phyloP scores from a whole-genome alignment of 2,113 vertebrate species.

The Siniperca knerii region DNA sequence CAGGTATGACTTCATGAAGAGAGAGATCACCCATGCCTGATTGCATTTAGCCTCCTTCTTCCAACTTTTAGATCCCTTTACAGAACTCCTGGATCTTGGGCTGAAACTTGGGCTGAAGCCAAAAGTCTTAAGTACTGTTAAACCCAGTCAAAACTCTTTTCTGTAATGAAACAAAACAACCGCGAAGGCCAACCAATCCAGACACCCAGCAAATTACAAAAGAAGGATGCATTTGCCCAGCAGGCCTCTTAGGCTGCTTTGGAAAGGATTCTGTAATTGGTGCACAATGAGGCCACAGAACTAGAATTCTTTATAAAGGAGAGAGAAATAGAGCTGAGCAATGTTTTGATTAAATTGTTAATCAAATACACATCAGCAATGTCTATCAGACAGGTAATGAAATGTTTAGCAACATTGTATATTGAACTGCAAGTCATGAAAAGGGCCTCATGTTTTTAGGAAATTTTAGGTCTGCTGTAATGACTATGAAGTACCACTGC shows the following conservation, averaged over 20 bases:
- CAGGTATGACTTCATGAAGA: background rate
- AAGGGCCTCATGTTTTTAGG: background rate
- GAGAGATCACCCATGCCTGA: background rate
- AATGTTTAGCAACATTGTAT: constrained; percentile 1
- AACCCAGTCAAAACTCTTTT: constrained; percentile 26
- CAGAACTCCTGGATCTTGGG: background rate
- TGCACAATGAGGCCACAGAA: background rate
- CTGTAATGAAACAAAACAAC: constrained; percentile 35
- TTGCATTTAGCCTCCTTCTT: constrained; percentile 13
- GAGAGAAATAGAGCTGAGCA: background rate
- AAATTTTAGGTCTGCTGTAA: background rate
- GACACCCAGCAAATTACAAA: constrained; percentile 27
- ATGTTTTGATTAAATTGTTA: background rate
- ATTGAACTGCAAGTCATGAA: background rate
- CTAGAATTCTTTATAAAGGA: background rate
- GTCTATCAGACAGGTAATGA: constrained; percentile 4
- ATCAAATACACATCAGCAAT: background rate
- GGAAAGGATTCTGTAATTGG: constrained; percentile 15
- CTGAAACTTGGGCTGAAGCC: background rate
- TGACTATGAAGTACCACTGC: background rate
- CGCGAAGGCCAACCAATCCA: constrained; percentile 24
- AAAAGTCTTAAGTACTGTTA: constrained; percentile 25
- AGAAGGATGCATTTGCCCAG: constrained; percentile 9
- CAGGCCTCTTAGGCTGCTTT: constrained; percentile 1
- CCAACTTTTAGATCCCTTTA: background rate